A percentile compares a stretch with the other conserved stretches of the same genome.
These are phyloP conservation scores for Xyrichtys novacula DNA, from an alignment of 2,797 vertebrate genomes.

Conservation along the genomic window DNA sequence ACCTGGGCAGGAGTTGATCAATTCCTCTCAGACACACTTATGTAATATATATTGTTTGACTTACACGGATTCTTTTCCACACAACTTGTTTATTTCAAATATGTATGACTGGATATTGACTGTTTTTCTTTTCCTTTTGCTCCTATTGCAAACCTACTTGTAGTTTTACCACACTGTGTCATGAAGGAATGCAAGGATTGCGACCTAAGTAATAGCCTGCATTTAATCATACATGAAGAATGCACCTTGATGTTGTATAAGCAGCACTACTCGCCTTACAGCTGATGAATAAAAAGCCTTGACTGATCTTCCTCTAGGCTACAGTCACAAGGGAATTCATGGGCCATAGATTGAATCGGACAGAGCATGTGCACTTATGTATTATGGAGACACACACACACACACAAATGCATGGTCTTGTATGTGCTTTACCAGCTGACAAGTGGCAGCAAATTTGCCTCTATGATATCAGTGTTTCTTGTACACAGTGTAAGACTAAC, in stretches of 20 bases:
- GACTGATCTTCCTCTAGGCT: conserved; percentile 50
- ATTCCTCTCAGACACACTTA: too few species aligned
- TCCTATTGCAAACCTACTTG: neutral
- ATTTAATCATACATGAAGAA: conserved; percentile 31
- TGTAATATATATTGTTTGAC: too few species aligned
- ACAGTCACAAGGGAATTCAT: conserved; percentile 44
- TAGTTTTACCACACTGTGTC: neutral
- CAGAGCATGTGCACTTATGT: conserved; percentile 31
- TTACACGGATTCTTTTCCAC: too few species aligned
- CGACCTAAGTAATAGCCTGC: neutral
- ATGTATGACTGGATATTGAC: neutral
- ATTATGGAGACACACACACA: conserved; percentile 15
- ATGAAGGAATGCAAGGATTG: neutral
- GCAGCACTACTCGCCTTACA: conserved; percentile 21
- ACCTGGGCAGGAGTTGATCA: too few species aligned
- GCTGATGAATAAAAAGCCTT: conserved; percentile 52
- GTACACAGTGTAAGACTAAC: conserved; percentile 10
- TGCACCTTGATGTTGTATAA: conserved; percentile 21
- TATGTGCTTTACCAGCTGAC: conserved; percentile 5
- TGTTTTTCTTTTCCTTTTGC: neutral
- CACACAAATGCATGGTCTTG: conserved; percentile 3
- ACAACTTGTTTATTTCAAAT: neutral
- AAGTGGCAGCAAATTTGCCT: conserved; percentile 31
- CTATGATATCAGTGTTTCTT: neutral
- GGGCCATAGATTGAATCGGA: conserved; percentile 29